Base-by-base conservation (phyloP, 2,888 invertebrate species). In the Drosophila macrospina region DNA sequence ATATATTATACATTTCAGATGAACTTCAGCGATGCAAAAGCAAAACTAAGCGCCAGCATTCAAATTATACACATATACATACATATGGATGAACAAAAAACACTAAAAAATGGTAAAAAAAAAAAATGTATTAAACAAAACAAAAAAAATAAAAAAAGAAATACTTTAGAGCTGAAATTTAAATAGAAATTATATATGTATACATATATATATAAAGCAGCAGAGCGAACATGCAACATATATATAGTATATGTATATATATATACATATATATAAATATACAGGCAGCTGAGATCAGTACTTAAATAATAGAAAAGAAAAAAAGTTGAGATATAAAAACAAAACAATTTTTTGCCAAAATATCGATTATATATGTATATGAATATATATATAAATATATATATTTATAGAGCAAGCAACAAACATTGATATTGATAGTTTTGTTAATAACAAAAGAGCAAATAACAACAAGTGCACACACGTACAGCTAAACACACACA, bases 361-460 rank as follows among this genome's bases (percentile, higher is more conserved):
- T 67, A 78, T 66, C 41, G 59, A 78, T 60, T 78, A 67, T 62
- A 74, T 55, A 54, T 57, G 37, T 61, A 63, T 47, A 69, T 54
- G 34, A 30, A 20, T 50, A 59, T 51, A 66, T 50, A 63, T 51
- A 56, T 37, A 76, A 68, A 70, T 74, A 70, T 69, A 80, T 80
- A 81, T 78, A 69, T 74, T 65, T 84, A 81, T 67, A 87, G 50
- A 81, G 64, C 78, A 84, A 81, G 66, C 68, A 76, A 80, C 67
- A 86, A 76, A 74, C 59, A 80, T 69, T 74, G 81, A 89, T 81
- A 88, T 89, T 83, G 83, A 77, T 82, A 85, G 70, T 87, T 87
- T 82, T 82, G 83, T 87, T 82, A 79, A 71, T 57, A 71, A 71
- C 57, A 63, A 69, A 72, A 64, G 59, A 70, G 66, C 47, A 67